Conservation (phyloP, 2,888 invertebrate species). For the Limnephilus rhombicus region DNA sequence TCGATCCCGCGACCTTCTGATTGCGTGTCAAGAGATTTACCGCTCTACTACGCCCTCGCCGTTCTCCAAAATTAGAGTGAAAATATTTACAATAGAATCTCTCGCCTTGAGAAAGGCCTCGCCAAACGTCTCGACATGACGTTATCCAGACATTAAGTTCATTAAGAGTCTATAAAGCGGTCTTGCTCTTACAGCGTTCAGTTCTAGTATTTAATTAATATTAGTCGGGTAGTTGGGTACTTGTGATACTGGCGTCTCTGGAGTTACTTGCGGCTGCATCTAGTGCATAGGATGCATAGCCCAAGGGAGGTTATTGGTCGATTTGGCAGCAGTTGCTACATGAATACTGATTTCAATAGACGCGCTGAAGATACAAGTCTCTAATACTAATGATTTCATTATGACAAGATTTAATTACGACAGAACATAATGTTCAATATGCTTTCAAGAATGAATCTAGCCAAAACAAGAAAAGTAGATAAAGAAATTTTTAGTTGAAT, state of each 20-base stretch:
- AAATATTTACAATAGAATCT: background rate
- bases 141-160: background rate
- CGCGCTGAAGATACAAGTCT: background rate
- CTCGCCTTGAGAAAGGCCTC: background rate
- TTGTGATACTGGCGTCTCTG: background rate
- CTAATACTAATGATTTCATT: background rate
- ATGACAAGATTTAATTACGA: background rate
- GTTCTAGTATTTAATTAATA: background rate
- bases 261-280: background rate
- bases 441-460: background rate
- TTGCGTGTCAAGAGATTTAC: too few relatives aligned
- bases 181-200: background rate
- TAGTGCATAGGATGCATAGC: background rate
- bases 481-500: too few relatives aligned
- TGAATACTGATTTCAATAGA: background rate
- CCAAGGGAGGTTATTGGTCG: background rate
- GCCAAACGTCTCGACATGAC: background rate
- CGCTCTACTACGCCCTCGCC: too few relatives aligned
- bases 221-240: background rate
- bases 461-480: too few relatives aligned
- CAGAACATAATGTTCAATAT: background rate
- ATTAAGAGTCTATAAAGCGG: background rate
- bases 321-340: background rate
- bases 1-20: too few relatives aligned
- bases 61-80: too few relatives aligned